Percentiles rank a stretch among this genome's conserved stretches.
phyloP scores from a whole-genome alignment of 2,113 vertebrate genomes.

The Apistogramma diplotaenia region DNA sequence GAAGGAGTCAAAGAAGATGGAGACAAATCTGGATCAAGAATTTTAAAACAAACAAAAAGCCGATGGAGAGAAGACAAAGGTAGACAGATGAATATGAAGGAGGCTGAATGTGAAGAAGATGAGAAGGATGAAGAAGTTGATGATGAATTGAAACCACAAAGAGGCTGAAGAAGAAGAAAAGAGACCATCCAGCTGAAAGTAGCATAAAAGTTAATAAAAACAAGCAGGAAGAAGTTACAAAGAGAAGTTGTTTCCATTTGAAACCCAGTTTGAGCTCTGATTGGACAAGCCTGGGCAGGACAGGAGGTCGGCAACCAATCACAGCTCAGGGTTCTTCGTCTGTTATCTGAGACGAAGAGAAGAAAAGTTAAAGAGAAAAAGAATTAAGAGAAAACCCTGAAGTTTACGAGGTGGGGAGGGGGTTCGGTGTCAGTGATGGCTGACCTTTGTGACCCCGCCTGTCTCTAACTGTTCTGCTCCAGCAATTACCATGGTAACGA shows the following conservation, averaged over 20 bases:
- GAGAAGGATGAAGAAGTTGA: no score
- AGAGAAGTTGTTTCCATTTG: no score
- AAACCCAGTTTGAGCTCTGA: background rate
- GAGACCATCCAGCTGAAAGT: no score
- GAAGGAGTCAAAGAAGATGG: no score
- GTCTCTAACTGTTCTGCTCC: slow-evolving; percentile 42
- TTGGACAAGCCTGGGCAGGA: background rate
- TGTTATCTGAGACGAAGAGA: background rate
- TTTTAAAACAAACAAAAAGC: no score
- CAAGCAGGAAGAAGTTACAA: background rate
- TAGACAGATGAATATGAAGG: no score
- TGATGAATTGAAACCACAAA: no score
- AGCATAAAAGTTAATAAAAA: background rate
- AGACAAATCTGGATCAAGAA: no score
- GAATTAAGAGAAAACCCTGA: background rate
- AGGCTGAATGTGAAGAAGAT: no score
- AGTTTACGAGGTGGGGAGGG: background rate
- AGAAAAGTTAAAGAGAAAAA: background rate
- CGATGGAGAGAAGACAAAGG: no score
- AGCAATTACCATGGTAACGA: slow-evolving; percentile 50
- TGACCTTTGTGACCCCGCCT: slow-evolving; percentile 30
- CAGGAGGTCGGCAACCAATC: background rate
- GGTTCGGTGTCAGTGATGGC: background rate
- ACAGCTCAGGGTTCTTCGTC: background rate
- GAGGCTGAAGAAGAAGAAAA: background rate